Conservation (phyloP, 1,140 invertebrate genomes). For the Drosophila persimilis region DNA sequence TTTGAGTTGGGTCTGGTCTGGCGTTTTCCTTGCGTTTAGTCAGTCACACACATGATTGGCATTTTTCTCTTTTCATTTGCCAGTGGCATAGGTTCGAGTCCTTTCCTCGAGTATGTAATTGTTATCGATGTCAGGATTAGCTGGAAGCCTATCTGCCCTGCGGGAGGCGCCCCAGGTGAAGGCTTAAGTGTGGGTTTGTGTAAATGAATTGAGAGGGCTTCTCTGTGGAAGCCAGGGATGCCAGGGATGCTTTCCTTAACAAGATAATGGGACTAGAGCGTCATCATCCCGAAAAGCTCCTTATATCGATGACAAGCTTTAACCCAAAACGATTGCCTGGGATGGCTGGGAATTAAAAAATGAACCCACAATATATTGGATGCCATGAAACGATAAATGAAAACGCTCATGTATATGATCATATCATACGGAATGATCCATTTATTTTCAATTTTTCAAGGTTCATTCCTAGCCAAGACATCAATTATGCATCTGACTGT, state of each 20-base stretch:
- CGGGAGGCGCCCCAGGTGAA: conserved; percentile 14
- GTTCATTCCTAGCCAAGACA: neutral
- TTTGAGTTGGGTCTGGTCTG: conserved; percentile 62
- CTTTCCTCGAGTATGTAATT: conserved; percentile 15
- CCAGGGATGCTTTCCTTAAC: conserved; percentile 5
- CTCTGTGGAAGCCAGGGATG: neutral
- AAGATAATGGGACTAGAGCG: conserved; percentile 16
- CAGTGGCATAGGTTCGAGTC: conserved; percentile 24
- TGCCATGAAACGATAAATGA: neutral
- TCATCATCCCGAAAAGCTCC: conserved; percentile 16
- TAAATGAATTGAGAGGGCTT: conserved; percentile 28
- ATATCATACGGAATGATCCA: neutral
- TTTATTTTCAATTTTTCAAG: conserved; percentile 7
- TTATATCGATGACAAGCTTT: conserved; percentile 30
- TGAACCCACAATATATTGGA: neutral
- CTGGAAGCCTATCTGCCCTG: conserved; percentile 4
- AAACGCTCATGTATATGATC: neutral
- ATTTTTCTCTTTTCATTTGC: conserved; percentile 50
- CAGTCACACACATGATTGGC: conserved; percentile 47
- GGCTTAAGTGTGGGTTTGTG: conserved; percentile 36
- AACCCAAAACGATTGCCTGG: neutral
- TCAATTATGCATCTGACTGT: conserved; percentile 24
- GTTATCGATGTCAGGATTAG: conserved; percentile 38
- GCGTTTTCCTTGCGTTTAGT: conserved; percentile 5
- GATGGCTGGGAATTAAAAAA: neutral